Base-by-base conservation (phyloP, 2,113 vertebrate genomes). In the Nothocercus nigrocapillus region DNA sequence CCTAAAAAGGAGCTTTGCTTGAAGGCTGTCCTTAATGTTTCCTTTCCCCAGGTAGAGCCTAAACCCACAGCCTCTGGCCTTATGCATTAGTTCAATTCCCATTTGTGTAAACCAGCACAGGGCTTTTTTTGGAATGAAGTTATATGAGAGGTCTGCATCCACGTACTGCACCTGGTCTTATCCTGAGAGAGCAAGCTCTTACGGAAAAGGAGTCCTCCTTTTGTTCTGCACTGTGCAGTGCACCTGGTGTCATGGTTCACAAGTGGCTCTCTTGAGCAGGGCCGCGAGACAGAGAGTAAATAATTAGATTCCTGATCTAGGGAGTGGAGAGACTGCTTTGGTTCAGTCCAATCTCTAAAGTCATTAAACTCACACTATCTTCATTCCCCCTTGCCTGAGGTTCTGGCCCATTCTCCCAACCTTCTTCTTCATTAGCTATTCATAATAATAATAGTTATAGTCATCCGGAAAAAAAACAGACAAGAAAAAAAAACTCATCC, bases 291-390 rank as follows among this genome's bases (percentile, higher is more conserved):
- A 78, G 9, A 47, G 32, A 81, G 78, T 62, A 95, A 86, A 88
- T 83, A 72, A 93, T 89, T 88, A 93, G 66, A 76, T 92, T 92
- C 94, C 47, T 87, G 42, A 53, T 66, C 58, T 72, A 49, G 56
- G 25, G n/a, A 58, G 18, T 69, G 62, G 20, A 78, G 56, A 78
- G 15, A 66, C 24, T 75, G 22, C 44, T 63, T 85, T 91, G 58
- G 28, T 82, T 96, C 68, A 76, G 36, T 53, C 49, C 54, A 20
- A 67, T 62, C 67, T 91, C 89, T 76, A 11, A 95, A 82, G 78
- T 69, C 70, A 89, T 91, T 95, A 89, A 89, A 82, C 9, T 74
- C 32, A 67, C 24, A 82, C 49, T 45, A 7, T 77, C 63, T 77
- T 76, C 54, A 63, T 88, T 89, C 30, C 19, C 28, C 20, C 5